These are phyloP conservation scores for Perdita meconis DNA, from an alignment of 2,888 invertebrate genomes.

Conservation along the genomic window DNA sequence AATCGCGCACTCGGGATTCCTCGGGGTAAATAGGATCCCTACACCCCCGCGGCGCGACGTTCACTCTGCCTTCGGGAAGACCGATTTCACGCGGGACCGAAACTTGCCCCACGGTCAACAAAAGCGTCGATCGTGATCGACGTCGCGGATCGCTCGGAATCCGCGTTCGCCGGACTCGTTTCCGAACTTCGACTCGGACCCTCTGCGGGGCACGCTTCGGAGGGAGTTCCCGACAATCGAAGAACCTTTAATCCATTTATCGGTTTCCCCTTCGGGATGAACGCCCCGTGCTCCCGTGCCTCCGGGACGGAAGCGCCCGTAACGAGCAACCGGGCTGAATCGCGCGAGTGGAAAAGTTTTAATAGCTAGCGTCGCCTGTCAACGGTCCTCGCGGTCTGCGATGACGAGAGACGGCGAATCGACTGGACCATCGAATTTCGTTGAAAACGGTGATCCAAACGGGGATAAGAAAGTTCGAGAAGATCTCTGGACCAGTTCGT, in stretches of 20 bases:
- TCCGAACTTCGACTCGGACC: not conserved
- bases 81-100: slow-evolving; percentile 10
- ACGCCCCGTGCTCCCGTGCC: not conserved
- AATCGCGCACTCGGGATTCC: slow-evolving; percentile 6
- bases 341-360: slow-evolving; percentile 28
- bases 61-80: slow-evolving; percentile 16
- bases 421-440: not conserved
- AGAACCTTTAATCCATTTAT: slow-evolving; percentile 40
- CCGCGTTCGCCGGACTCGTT: too few relatives aligned
- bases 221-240: slow-evolving; percentile 6
- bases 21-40: slow-evolving; percentile 16
- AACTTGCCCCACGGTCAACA: too few relatives aligned
- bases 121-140: not conserved
- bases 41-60: not conserved
- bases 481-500: slow-evolving; percentile 8
- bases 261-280: slow-evolving; percentile 18
- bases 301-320: not conserved
- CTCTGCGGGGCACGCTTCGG: slow-evolving; percentile 5
- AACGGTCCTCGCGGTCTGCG: not conserved
- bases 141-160: slow-evolving; percentile 2
- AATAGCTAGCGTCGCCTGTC: slow-evolving; percentile 22
- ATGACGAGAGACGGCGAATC: not conserved
- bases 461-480: too few relatives aligned
- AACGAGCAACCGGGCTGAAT: slow-evolving; percentile 1
- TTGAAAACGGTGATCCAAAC: too few relatives aligned